These are phyloP conservation scores for Odontomachus brunneus DNA, from an alignment of 1,140 invertebrate species.

Conservation along the genomic window DNA sequence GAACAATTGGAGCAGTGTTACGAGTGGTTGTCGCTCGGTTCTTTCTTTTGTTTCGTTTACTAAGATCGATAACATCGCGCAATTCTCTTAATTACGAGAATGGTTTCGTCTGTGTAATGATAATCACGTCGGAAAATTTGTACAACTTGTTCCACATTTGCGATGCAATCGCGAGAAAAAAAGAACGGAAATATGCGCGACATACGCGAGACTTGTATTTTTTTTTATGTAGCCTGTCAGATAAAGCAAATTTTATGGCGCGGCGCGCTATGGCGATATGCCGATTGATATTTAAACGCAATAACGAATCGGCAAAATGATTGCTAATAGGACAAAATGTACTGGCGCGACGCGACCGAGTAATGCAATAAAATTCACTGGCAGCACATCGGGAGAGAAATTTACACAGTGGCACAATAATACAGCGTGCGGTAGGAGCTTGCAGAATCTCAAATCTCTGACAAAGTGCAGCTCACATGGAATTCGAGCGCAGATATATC, in stretches of 20 bases:
- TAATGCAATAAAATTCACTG: slow-evolving; percentile 11
- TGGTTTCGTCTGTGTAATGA: slow-evolving; percentile 32
- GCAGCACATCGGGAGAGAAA: slow-evolving; percentile 40
- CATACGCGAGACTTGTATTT: background rate
- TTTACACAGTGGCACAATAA: slow-evolving; percentile 44
- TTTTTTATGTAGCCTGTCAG: background rate
- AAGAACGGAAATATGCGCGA: background rate
- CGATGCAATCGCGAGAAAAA: background rate
- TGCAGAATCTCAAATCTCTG: slow-evolving; percentile 58
- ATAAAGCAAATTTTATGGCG: slow-evolving; percentile 1
- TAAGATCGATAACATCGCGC: slow-evolving; percentile 52
- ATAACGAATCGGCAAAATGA: no score
- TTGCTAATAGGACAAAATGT: background rate
- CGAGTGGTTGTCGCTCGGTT: slow-evolving; percentile 22
- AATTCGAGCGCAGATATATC: slow-evolving; percentile 70
- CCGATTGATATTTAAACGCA: background rate
- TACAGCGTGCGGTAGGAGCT: slow-evolving; percentile 1
- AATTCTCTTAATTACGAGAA: slow-evolving; percentile 33
- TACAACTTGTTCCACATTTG: background rate
- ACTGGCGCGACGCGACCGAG: background rate
- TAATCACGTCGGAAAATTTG: slow-evolving; percentile 19
- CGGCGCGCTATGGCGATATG: background rate
- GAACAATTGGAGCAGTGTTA: slow-evolving; percentile 24
- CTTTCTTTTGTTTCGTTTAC: slow-evolving; percentile 19
- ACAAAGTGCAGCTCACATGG: slow-evolving; percentile 68